Evolutionary conservation across 2,113 vertebrate species (phyloP).

Genomic region (Epinephelus cyanopodus): DNA sequence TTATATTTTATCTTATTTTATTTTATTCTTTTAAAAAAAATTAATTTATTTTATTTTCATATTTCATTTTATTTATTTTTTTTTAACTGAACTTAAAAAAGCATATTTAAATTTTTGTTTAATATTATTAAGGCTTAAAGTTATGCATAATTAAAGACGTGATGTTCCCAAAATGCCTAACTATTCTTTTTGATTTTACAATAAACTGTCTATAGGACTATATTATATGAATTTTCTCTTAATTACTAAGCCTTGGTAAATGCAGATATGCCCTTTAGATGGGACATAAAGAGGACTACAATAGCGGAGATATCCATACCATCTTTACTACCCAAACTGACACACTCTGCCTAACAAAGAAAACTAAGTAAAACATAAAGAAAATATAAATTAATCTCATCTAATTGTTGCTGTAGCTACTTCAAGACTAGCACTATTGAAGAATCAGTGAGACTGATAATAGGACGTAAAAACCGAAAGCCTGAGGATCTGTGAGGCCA

Average conservation of each 20-base stretch:
- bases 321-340: not conserved
- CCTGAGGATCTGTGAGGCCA: slow-evolving; percentile 64
- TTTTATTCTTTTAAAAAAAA: too few species aligned
- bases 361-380: not conserved
- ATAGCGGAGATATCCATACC: not conserved
- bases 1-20: too few species aligned
- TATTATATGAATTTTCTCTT: not conserved
- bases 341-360: not conserved
- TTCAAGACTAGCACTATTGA: not conserved
- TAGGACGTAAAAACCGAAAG: not conserved
- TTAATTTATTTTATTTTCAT: too few species aligned
- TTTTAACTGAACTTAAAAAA: too few species aligned
- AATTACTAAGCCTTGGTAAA: not conserved
- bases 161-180: slow-evolving; percentile 12
- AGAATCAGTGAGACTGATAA: not conserved
- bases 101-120: too few species aligned
- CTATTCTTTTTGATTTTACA: not conserved
- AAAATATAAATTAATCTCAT: not conserved
- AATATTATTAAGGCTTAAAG: too few species aligned
- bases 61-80: too few species aligned
- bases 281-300: not conserved
- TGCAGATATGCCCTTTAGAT: not conserved
- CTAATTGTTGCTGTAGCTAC: not conserved
- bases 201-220: not conserved
- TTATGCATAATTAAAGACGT: too few species aligned